Evolutionary conservation across 1,140 invertebrate species (phyloP), one percentile per base, ranked within the genome.

Genomic region (Pseudachorutes palmiensis): DNA sequence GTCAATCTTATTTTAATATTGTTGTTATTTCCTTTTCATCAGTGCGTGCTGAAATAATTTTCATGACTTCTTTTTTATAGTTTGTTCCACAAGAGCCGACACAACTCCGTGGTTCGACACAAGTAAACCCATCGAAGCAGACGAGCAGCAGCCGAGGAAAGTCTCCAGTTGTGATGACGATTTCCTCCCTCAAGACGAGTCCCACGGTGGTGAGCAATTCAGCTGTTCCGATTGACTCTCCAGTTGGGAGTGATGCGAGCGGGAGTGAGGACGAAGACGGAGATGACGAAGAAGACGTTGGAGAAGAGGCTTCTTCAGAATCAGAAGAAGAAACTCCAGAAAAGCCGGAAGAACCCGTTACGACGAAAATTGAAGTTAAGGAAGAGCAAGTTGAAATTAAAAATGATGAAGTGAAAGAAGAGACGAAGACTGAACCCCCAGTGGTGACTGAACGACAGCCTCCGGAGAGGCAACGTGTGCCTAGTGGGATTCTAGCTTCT

Each of bases 291-390:
- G n/a, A n/a, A n/a, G n/a, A n/a, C n/a, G n/a, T n/a, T n/a, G n/a
- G n/a, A n/a, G n/a, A n/a, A n/a, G n/a, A n/a, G n/a, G n/a, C n/a
- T 19, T 45, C 36, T 45, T 45, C 36, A 55, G 51, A 22, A 68
- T 41, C 65, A 49, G 63, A 48, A 22, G 36, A 65, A 55, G 64
- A 65, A 36, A 9, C 49, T 22, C 14, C 29, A 49, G 19, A 61
- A 70, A 62, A 58, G 69, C 28, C 28, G 30, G 49, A 60, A 29
- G 62, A 77, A 65, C 76, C 75, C 62, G 78, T 78, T 73, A 76
- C 22, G 75, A 24, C 24, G 26, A 65, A 33, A 31, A 19, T 41
- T 26, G 9, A 61, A 61, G 29, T 29, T 31, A 24, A 61, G 16
- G 5, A 61, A 28, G 24, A 61, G 32, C 24, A 9, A 9, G 29